Evolutionary conservation across 1,140 invertebrate species (phyloP).

Genomic region (Drosophila ficusphila): DNA sequence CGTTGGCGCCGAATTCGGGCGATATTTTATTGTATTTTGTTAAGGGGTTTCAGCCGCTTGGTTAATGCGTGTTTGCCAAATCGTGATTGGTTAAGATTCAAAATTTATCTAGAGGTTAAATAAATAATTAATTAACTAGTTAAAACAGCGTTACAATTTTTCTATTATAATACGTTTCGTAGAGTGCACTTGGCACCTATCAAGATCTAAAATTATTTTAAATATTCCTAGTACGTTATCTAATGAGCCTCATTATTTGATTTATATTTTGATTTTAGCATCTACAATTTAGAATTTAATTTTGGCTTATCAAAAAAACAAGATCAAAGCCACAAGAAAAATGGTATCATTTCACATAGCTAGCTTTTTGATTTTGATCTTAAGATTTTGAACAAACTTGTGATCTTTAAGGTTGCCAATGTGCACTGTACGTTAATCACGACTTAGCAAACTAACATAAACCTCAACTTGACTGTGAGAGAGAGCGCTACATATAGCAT

Average conservation of each 20-base stretch:
- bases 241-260: slow-evolving; percentile 10
- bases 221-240: slow-evolving; percentile 14
- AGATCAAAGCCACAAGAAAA: too few relatives aligned
- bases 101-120: slow-evolving; percentile 1
- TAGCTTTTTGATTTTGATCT: not conserved
- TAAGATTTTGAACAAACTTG: not conserved
- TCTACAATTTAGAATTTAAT: not conserved
- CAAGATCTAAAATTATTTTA: not conserved
- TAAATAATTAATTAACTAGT: slow-evolving; percentile 18
- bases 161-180: not conserved
- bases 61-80: slow-evolving; percentile 2
- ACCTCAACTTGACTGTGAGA: not conserved
- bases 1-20: slow-evolving; percentile 14
- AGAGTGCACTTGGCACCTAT: not conserved
- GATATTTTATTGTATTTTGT: slow-evolving; percentile 11
- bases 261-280: not conserved
- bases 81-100: not conserved
- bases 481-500: slow-evolving; percentile 2
- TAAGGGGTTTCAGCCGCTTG: slow-evolving; percentile 6
- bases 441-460: slow-evolving; percentile 12
- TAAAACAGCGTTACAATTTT: slow-evolving; percentile 1
- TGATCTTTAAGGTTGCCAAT: not conserved
- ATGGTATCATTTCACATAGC: too few relatives aligned
- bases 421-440: slow-evolving; percentile 1
- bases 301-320: too few relatives aligned